Base-by-base conservation (phyloP, 2,113 vertebrate genomes). In the Paedocypris sp. region DNA sequence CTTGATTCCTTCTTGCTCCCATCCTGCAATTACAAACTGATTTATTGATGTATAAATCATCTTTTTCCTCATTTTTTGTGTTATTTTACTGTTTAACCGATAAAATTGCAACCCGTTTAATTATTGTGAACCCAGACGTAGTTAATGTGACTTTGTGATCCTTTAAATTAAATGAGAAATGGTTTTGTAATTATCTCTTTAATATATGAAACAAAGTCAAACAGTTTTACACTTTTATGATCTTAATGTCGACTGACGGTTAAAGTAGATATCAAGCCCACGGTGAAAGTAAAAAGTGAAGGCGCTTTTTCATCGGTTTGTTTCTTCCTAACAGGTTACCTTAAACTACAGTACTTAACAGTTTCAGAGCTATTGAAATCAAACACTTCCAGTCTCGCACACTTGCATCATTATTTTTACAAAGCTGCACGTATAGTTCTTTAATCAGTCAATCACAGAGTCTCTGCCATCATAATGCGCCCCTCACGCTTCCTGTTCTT, bases 351-450 rank as follows among this genome's bases (percentile, higher is more conserved):
- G 26, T 43, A 43, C 53, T 43, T 31, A 42, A 28, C 59, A 62
- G 53, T 33, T 43, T 51, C 47, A 42, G 58, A 47, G 9, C 61
- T 29, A 58, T 56, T 57, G 45, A 45, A 25, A 48, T 72, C 56
- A 74, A 50, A 59, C 41, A n/a, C 18, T 39, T 42, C 35, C 50
- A 23, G 31, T 51, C 48, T 43, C 15, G 32, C 12, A 57, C 6
- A 31, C 15, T 19, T 7, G 1, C 26, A 32, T 57, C 26, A 31
- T 57, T 43, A 56, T 57, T 57, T 57, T 57, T 43, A 57, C 53
- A 57, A 43, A 43, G 53, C 53, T 29, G 25, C 12, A 41, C 23
- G 36, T 56, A 41, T 41, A 28, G 52, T 41, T 56, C 52, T 56
- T 56, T 56, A 56, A 56, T 57, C 26, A 65, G n/a, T 53, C 60